Evolutionary conservation across 2,113 vertebrate species (phyloP).

Genomic region (Mandrillus leucophaeus): DNA sequence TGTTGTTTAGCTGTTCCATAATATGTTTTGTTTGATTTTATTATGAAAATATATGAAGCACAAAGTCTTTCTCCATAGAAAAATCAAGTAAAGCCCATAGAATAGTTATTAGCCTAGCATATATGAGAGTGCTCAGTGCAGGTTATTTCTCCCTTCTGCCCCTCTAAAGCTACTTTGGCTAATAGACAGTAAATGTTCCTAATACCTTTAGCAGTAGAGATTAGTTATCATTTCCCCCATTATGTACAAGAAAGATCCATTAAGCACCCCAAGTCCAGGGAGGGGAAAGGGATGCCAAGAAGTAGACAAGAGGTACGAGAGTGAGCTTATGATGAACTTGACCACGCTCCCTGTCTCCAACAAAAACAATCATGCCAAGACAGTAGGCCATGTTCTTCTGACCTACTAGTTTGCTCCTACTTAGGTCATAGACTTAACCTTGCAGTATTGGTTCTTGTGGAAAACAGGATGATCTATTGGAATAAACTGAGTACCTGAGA

Average conservation of each 20-base stretch:
- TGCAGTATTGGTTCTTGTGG: neutral
- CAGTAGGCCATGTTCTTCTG: neutral
- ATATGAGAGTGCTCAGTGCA: neutral
- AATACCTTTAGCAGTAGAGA: neutral
- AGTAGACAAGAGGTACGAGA: neutral
- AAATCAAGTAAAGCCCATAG: conserved; percentile 1
- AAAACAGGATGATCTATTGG: neutral
- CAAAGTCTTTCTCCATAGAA: neutral
- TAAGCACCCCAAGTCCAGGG: neutral
- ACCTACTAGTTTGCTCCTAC: neutral
- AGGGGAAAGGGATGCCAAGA: neutral
- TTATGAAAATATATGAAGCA: conserved; percentile 24
- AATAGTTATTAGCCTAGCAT: neutral
- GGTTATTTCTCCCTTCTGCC: neutral
- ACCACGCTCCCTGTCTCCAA: neutral
- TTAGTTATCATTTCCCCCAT: neutral
- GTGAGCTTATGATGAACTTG: neutral
- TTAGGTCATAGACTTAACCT: neutral
- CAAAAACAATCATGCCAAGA: neutral
- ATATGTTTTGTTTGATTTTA: conserved; percentile 40
- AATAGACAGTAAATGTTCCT: neutral
- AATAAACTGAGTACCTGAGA: neutral
- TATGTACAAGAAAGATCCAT: neutral
- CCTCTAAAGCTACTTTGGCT: neutral
- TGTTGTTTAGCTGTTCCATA: neutral